Evolutionary conservation across 2,113 vertebrate species (phyloP), one percentile per base, ranked within the genome.

Genomic region (Neolamprologus sp.): DNA sequence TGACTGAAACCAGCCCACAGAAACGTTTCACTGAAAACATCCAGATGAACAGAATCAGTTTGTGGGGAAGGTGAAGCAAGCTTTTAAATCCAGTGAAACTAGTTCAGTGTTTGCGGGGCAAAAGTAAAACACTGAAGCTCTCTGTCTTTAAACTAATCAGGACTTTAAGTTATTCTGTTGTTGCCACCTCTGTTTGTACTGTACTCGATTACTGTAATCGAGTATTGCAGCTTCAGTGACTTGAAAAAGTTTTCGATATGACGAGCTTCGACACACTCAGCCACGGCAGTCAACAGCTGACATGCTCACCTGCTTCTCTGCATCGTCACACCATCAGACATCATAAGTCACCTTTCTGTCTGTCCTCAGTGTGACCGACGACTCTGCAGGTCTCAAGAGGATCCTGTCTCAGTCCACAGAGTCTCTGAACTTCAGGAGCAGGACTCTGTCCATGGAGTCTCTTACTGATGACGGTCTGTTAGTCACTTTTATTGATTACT

Each of bases 321-420:
- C 63, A 37, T 68, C 7, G 1, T 68, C 63, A 68, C 19, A 40
- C 35, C 9, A 40, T 40, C 63, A 68, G 63, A 68, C 19, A 8
- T 68, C 63, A 40, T 40, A 21, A 40, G 63, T 63, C 16, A 87
- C 82, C 47, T 42, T 13, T 51, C 54, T 84, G 47, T 42, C 68
- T 85, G 33, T n/a, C 88, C 71, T 68, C 89, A 98, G 98, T 84
- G 97, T 96, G 0, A 96, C 97, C 9, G 98, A 98, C 19, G 97
- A 98, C 1, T 95, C 98, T 0, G 91, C 97, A 80, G 98, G 98
- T 8, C 95, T 99, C 65, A 96, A 98, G 51, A 95, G 97, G 33
- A 99, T 99, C 89, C 95, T 99, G 40, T 99, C 98, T 14, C 98
- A 99, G 91, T 99, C 98, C 87, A 99, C 98, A 0, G 98, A 98